A percentile compares a stretch with the other conserved stretches of the same genome.
phyloP scores from a whole-genome alignment of 2,888 invertebrate species.

The Cephus pygmeus region DNA sequence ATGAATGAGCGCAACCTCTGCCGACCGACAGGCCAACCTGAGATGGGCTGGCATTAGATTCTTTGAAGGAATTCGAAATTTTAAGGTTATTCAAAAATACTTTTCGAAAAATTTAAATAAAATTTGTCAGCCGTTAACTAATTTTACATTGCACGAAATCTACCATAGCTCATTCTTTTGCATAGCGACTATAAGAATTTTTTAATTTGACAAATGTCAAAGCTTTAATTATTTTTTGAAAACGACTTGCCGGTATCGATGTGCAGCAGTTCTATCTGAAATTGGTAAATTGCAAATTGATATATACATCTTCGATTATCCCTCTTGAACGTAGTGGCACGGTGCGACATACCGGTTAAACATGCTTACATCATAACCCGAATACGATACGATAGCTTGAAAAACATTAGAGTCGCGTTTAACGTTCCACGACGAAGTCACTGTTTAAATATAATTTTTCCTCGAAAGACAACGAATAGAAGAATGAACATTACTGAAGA shows the following conservation, averaged over 20 bases:
- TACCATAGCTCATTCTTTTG: background rate
- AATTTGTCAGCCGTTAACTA: background rate
- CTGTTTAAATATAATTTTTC: background rate
- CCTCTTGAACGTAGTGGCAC: background rate
- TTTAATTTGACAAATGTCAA: background rate
- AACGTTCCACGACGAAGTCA: background rate
- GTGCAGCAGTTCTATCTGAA: background rate
- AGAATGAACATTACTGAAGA: background rate
- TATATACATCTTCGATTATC: background rate
- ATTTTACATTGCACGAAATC: background rate
- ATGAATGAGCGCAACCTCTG: constrained; percentile 55
- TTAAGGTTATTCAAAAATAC: background rate
- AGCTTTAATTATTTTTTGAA: background rate
- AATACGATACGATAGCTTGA: background rate
- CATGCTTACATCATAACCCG: background rate
- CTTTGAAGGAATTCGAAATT: background rate
- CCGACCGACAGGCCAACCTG: constrained; percentile 24
- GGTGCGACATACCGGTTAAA: background rate
- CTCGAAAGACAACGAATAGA: background rate
- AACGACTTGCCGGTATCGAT: too few species aligned
- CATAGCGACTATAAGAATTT: background rate
- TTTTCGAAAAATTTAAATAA: background rate
- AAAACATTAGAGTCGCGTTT: background rate
- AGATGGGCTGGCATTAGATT: background rate
- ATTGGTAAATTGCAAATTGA: background rate